Evolutionary conservation across 2,113 vertebrate species (phyloP).

Genomic region (Trachemys scripta): DNA sequence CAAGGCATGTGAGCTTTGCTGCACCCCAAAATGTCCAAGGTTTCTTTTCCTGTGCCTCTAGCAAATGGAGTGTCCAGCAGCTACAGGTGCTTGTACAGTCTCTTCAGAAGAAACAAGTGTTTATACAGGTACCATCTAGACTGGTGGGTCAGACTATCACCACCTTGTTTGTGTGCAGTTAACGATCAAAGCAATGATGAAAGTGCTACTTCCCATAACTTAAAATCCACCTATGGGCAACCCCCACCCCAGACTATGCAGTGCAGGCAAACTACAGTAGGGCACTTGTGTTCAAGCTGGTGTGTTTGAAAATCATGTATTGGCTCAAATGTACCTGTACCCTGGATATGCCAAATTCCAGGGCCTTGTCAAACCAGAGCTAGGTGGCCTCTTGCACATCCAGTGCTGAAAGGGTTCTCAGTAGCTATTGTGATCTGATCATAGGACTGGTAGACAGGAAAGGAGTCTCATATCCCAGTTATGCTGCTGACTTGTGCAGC

Average conservation of each 20-base stretch:
- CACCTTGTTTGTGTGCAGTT: not conserved
- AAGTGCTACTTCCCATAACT: not conserved
- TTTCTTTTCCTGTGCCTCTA: not conserved
- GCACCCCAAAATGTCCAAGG: not conserved
- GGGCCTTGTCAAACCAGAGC: not conserved
- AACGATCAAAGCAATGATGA: not conserved
- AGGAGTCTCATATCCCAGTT: not conserved
- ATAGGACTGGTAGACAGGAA: not conserved
- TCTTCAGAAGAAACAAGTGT: too few relatives aligned
- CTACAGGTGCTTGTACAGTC: not conserved
- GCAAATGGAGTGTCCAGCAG: not conserved
- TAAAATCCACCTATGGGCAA: not conserved
- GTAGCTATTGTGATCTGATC: not conserved
- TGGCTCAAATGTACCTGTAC: not conserved
- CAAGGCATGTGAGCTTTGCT: not conserved
- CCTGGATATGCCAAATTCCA: not conserved
- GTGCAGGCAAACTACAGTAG: not conserved
- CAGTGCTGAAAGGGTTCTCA: not conserved
- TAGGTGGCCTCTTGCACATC: not conserved
- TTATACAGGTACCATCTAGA: not conserved
- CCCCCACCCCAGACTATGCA: not conserved
- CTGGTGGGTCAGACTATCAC: not conserved
- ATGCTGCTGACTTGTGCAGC: not conserved
- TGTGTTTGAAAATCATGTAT: not conserved
- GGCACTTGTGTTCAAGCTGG: not conserved